Evolutionary conservation across 1,140 invertebrate genomes (phyloP).

Genomic region (Neocloeon triangulifer): DNA sequence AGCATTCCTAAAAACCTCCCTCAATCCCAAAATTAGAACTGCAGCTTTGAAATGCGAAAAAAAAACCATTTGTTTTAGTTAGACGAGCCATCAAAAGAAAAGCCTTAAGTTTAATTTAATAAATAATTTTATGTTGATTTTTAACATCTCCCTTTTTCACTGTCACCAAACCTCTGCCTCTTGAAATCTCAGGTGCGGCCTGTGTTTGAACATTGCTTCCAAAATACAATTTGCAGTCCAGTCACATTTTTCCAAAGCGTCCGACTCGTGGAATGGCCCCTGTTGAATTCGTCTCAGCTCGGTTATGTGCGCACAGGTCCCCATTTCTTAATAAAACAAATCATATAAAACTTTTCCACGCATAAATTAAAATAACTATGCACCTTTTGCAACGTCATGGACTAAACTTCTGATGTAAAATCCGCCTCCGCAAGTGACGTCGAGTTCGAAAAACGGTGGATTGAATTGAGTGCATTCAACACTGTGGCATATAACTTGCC

Average conservation of each 20-base stretch:
- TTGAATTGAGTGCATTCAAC: conserved; percentile 10
- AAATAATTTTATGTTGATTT: too few species aligned
- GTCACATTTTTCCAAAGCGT: conserved; percentile 9
- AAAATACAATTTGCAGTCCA: conserved; percentile 10
- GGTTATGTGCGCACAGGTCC: conserved; percentile 11
- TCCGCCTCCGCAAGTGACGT: conserved; percentile 12
- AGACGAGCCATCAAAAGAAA: too few species aligned
- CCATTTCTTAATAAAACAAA: conserved; percentile 8
- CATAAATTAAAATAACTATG: background rate
- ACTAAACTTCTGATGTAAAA: conserved; percentile 14
- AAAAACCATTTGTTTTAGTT: too few species aligned
- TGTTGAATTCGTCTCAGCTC: conserved; percentile 11
- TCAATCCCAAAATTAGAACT: too few species aligned
- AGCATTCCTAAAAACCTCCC: too few species aligned
- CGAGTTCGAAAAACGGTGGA: conserved; percentile 12
- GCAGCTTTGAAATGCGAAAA: too few species aligned
- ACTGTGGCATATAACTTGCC: conserved; percentile 7
- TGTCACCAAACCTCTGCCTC: too few species aligned
- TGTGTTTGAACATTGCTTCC: too few species aligned
- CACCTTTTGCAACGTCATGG: conserved; percentile 13
- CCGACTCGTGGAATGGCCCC: conserved; percentile 11
- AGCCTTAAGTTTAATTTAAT: too few species aligned
- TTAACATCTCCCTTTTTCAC: too few species aligned
- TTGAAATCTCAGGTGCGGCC: too few species aligned
- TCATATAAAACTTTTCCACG: background rate